Evolutionary conservation across 1,140 invertebrate genomes (phyloP).

Genomic region (Heliconius hermathena): DNA sequence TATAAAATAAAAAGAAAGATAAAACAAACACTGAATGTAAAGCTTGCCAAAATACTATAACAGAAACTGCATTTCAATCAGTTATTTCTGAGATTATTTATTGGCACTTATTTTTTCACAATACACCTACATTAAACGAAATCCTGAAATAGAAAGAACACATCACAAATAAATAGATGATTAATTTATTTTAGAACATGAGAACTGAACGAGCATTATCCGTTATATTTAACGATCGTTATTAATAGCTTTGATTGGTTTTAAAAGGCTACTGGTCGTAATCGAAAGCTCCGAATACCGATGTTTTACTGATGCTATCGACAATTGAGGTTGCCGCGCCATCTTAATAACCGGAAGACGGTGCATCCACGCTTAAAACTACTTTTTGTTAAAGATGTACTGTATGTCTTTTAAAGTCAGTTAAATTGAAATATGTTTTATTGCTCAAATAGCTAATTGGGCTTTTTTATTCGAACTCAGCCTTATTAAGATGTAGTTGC

Average conservation of each 20-base stretch:
- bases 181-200: not conserved
- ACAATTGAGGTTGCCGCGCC: slow-evolving; percentile 33
- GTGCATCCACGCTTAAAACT: not conserved
- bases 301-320: slow-evolving; percentile 37
- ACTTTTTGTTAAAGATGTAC: slow-evolving; percentile 15
- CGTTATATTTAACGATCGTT: slow-evolving; percentile 25
- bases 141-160: too few species aligned
- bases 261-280: slow-evolving; percentile 40
- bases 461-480: too few species aligned
- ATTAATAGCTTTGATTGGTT: slow-evolving; percentile 39
- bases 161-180: not conserved
- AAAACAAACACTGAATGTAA: too few species aligned
- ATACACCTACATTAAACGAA: too few species aligned
- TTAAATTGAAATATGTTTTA: not conserved
- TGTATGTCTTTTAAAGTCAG: not conserved
- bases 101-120: too few species aligned
- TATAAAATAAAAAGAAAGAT: too few species aligned
- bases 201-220: slow-evolving; percentile 10
- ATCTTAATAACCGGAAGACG: slow-evolving; percentile 29
- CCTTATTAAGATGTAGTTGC: too few species aligned
- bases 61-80: too few species aligned
- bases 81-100: too few species aligned
- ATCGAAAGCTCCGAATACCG: slow-evolving; percentile 24
- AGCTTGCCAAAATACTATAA: too few species aligned
- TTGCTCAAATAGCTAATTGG: not conserved